These are phyloP conservation scores for Hexactinellida sp. DNA, from an alignment of 37 sponge, comb jelly and placozoan species.

Conservation along the genomic window DNA sequence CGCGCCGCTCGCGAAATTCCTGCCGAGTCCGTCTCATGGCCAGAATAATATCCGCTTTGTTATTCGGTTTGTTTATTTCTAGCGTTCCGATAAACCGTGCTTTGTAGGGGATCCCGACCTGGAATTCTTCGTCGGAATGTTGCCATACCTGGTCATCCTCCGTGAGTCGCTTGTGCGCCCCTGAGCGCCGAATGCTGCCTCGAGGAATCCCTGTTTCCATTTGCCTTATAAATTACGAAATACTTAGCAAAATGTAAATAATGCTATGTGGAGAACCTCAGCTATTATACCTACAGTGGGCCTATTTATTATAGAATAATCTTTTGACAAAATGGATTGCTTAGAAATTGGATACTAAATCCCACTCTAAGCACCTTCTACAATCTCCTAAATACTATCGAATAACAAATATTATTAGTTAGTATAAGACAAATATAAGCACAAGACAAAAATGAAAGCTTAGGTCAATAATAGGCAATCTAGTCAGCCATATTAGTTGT, in stretches of 20 bases:
- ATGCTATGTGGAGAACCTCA: not conserved
- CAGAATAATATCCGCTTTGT: slow-evolving; percentile 82
- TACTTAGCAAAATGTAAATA: not conserved
- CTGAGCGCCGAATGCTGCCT: not conserved
- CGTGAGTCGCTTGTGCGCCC: not conserved
- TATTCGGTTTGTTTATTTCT: slow-evolving; percentile 71
- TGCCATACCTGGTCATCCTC: slow-evolving; percentile 5
- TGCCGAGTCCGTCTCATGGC: slow-evolving; percentile 90
- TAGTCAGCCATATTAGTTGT: too few species aligned
- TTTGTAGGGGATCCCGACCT: not conserved
- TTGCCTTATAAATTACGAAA: not conserved
- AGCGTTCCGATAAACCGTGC: slow-evolving; percentile 80
- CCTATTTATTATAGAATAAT: too few species aligned
- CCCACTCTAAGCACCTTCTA: not conserved
- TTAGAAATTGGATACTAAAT: not conserved
- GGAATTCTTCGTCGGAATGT: slow-evolving; percentile 11
- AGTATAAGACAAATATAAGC: too few species aligned
- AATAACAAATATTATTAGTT: too few species aligned
- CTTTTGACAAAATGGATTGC: not conserved
- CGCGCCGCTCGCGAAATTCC: slow-evolving; percentile 77
- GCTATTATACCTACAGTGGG: not conserved
- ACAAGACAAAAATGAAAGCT: too few species aligned
- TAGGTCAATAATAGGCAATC: too few species aligned
- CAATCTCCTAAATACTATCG: too few species aligned
- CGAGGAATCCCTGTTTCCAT: not conserved